Evolutionary conservation across 1,140 invertebrate genomes (phyloP), one percentile per base, ranked within the genome.

Genomic region (Conopomorpha cramerella): DNA sequence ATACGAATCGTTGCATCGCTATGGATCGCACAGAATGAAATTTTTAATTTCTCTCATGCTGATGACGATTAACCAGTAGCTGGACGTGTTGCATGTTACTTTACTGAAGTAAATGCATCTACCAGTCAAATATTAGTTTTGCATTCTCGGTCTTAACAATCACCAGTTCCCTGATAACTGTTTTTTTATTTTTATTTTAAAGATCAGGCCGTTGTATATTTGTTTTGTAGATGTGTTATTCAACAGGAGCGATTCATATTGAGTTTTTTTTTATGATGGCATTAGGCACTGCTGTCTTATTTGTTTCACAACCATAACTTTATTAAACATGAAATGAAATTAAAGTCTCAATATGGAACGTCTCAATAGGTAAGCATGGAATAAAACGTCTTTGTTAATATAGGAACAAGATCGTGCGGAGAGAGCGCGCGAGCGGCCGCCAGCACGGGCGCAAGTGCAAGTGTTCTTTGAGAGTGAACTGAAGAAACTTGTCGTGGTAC

Each of bases 381-480:
- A 12, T 12, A 27, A n/a, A 12, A n/a, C 26, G 10, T 25, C 17
- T 30, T 6, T 36, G 25, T 49, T 29, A 45, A 32, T 62, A 12
- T 49, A 72, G 71, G 71, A 76, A 49, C 70, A 72, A 49, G 67
- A 72, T 23, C 58, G 68, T 3, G 58, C 80, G 81, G 89, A 91
- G 61, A 86, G 90, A 82, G 84, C 84, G 2, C 84, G 87, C 18
- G 88, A 91, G 60, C 82, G 85, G 38, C 83, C 84, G 49, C 86
- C 91, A 37, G 86, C 82, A 16, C 81, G 91, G 12, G 83, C 92
- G 13, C 91, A 93, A 71, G 83, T 94, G 41, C 90, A 93, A 71
- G 86, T 93, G 12, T 92, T 88, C 85, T 93, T 92, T 67, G 87
- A 92, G 51, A 82, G 85, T 13, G 90, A 92, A 48, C 81, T 89